These are phyloP conservation scores for Aurelia aurita complex sp. Pacific DNA, from an alignment of 30 jellyfish, hydroid and myxozoan genomes.

Conservation along the genomic window DNA sequence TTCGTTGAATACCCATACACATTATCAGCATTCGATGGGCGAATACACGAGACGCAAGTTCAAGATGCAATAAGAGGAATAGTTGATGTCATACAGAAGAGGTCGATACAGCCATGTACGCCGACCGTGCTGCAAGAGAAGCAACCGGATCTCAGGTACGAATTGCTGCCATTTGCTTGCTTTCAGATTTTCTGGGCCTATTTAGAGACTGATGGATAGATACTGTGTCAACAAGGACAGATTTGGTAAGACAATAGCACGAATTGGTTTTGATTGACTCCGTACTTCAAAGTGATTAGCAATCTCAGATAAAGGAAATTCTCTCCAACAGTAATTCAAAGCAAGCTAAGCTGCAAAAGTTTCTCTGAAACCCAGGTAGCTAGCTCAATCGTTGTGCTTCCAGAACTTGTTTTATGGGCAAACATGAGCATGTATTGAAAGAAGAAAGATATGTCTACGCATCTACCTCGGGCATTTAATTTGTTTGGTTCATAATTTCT, in stretches of 20 bases:
- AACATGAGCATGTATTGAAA: not conserved
- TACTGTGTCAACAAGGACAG: not conserved
- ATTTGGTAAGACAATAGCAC: too few species aligned
- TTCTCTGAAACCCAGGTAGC: too few species aligned
- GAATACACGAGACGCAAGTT: constrained; percentile 95
- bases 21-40: constrained; percentile 83
- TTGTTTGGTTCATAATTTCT: not conserved
- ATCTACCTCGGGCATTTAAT: not conserved
- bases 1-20: constrained; percentile 96
- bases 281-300: too few species aligned
- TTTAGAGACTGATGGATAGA: not conserved
- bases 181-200: too few species aligned
- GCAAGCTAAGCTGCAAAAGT: too few species aligned
- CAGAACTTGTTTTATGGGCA: too few species aligned
- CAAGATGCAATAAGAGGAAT: constrained; percentile 96
- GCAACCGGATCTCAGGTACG: constrained; percentile 87
- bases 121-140: constrained; percentile 63
- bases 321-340: too few species aligned
- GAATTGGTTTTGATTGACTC: too few species aligned
- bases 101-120: constrained; percentile 70
- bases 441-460: too few species aligned
- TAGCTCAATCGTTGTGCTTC: too few species aligned
- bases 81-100: constrained; percentile 85
- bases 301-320: too few species aligned
- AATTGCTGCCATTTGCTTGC: too few species aligned